Conservation (phyloP, 2,888 invertebrate genomes). For the Idaea straminata region DNA sequence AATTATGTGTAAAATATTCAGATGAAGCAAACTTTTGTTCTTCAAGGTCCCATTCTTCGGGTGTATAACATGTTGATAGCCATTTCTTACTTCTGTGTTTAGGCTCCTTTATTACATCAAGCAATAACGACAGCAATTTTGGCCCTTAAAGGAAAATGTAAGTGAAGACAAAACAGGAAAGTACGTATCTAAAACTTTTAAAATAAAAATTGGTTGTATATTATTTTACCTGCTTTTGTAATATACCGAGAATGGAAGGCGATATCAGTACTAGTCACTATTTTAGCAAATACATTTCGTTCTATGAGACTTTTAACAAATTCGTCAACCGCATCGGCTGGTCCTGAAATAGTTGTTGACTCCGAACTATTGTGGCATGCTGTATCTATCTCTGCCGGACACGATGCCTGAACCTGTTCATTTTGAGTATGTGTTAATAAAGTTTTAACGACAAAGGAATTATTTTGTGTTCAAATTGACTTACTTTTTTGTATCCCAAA, state of each 20-base stretch:
- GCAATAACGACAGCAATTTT: conserved; percentile 78
- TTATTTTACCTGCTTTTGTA: conserved; percentile 71
- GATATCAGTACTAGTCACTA: conserved; percentile 84
- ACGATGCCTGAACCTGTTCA: conserved; percentile 37
- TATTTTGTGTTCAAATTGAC: conserved; percentile 6
- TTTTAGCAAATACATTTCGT: conserved; percentile 47
- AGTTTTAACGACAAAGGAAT: no score
- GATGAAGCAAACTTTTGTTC: conserved; percentile 84
- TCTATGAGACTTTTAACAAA: conserved; percentile 70
- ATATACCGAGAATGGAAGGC: conserved; percentile 90
- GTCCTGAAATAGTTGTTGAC: conserved; percentile 88
- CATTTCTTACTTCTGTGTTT: conserved; percentile 85
- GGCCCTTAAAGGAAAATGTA: conserved; percentile 63
- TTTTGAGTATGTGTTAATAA: background rate
- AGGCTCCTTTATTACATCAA: conserved; percentile 80
- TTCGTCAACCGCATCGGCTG: conserved; percentile 78
- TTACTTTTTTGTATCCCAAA: conserved; percentile 72
- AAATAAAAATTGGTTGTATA: background rate
- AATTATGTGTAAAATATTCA: conserved; percentile 91
- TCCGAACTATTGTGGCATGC: conserved; percentile 89
- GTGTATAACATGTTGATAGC: conserved; percentile 89
- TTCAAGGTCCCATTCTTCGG: conserved; percentile 81
- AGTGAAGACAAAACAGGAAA: no score
- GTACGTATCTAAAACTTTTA: no score
- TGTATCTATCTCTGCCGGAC: conserved; percentile 83